A percentile compares a stretch with the other conserved stretches of the same genome.
phyloP scores from a whole-genome alignment of 2,113 vertebrate species.

The Hylia prasina region DNA sequence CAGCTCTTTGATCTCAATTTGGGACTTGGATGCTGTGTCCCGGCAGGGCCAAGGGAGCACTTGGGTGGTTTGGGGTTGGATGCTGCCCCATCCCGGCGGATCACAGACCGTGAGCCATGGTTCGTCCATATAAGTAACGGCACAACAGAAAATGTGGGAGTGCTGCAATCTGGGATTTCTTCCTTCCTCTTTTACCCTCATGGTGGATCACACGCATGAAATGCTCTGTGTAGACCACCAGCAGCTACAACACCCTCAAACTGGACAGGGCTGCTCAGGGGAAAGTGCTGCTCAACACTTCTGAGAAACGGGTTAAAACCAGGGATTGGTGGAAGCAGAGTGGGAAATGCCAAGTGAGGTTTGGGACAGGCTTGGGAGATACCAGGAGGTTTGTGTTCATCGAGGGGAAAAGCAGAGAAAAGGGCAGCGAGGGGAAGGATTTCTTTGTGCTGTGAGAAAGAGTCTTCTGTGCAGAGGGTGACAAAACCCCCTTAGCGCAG shows the following conservation, averaged over 20 bases:
- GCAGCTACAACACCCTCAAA: background rate
- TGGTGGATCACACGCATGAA: background rate
- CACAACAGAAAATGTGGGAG: background rate
- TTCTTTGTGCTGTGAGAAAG: background rate
- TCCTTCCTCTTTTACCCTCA: background rate
- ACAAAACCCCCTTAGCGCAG: background rate
- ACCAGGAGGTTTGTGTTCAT: background rate
- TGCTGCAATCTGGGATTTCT: background rate
- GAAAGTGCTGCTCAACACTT: background rate
- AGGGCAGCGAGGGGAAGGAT: background rate
- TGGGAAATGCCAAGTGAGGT: background rate
- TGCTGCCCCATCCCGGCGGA: accelerated
- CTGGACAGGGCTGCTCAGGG: background rate
- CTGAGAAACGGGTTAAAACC: background rate
- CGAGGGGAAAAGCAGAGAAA: background rate
- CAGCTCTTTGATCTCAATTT: background rate
- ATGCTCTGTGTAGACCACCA: background rate
- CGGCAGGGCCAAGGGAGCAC: accelerated
- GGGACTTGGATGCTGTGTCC: accelerated
- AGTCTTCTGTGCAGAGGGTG: background rate
- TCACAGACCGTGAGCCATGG: background rate
- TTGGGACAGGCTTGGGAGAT: background rate
- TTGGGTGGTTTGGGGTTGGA: background rate
- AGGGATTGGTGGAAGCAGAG: background rate
- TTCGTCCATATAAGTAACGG: background rate